phyloP scores from a whole-genome alignment of 2,113 vertebrate species.

The Zapus hudsonius region DNA sequence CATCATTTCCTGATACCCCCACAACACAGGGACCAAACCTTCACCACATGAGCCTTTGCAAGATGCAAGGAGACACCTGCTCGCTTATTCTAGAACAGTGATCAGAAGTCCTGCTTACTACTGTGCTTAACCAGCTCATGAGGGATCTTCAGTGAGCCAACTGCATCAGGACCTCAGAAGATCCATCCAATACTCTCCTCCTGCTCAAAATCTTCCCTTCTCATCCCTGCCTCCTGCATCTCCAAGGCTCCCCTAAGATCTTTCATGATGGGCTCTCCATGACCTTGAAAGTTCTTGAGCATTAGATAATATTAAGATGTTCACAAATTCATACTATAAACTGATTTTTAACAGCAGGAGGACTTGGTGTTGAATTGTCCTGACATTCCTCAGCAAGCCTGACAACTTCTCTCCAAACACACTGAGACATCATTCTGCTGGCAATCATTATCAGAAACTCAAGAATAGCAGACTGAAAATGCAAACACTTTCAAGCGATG shows the following conservation, averaged over 20 bases:
- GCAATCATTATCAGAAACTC: not conserved
- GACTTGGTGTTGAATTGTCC: slow-evolving; percentile 28
- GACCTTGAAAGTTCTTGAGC: not conserved
- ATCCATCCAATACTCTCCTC: not conserved
- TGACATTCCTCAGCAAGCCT: not conserved
- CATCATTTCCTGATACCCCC: too few relatives aligned
- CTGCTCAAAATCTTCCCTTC: not conserved
- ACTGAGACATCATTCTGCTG: slow-evolving; percentile 4
- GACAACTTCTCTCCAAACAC: not conserved
- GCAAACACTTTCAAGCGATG: slow-evolving; percentile 25
- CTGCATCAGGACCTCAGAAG: not conserved
- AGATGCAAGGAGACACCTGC: not conserved
- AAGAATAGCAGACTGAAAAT: not conserved
- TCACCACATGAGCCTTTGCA: not conserved
- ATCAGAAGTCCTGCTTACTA: not conserved
- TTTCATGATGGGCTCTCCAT: not conserved
- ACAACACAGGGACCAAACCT: not conserved
- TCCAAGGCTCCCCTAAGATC: not conserved
- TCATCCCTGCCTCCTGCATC: not conserved
- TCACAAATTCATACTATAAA: not conserved
- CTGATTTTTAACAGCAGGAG: not conserved
- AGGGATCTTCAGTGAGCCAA: not conserved
- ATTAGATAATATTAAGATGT: slow-evolving; percentile 24
- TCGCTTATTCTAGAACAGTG: not conserved
- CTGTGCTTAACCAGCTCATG: not conserved